Conservation (phyloP, 2,888 invertebrate genomes). For the Hydroisotoma schaefferi region DNA sequence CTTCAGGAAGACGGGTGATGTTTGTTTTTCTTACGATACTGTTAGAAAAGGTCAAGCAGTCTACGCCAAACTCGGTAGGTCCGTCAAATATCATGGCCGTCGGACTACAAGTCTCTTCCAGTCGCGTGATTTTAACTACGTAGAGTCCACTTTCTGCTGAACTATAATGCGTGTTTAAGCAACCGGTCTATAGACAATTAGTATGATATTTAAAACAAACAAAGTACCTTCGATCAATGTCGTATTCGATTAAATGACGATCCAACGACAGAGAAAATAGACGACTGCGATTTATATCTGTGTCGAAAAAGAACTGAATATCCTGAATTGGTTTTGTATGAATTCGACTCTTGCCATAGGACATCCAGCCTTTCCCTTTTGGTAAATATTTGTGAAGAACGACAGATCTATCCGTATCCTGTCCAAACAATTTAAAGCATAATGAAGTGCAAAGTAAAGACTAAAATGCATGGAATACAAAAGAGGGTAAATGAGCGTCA, state of each 20-base stretch:
- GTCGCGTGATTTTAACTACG: conserved; percentile 20
- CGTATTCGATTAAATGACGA: conserved; percentile 61
- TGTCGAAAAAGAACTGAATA: conserved; percentile 58
- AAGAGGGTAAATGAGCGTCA: not conserved
- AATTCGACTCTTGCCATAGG: conserved; percentile 61
- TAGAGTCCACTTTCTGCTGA: conserved; percentile 20
- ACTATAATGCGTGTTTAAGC: conserved; percentile 5
- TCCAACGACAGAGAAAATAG: conserved; percentile 62
- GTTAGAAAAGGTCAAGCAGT: conserved; percentile 32
- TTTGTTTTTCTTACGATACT: conserved; percentile 22
- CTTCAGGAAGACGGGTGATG: not conserved
- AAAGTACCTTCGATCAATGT: conserved; percentile 55
- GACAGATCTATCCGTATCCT: conserved; percentile 8
- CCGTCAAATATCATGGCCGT: conserved; percentile 38
- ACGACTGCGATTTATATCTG: conserved; percentile 51
- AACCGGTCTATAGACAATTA: not conserved
- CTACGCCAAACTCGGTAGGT: conserved; percentile 31
- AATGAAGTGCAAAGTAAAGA: too few species aligned
- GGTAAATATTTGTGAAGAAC: conserved; percentile 24
- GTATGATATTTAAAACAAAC: too few species aligned
- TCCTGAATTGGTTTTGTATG: conserved; percentile 61
- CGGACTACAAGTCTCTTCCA: conserved; percentile 34
- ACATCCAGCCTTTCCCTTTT: conserved; percentile 54
- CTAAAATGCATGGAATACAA: not conserved
- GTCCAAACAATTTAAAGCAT: not conserved